Conservation (phyloP, 2,888 invertebrate genomes). For the Eumerus sabulonum region DNA sequence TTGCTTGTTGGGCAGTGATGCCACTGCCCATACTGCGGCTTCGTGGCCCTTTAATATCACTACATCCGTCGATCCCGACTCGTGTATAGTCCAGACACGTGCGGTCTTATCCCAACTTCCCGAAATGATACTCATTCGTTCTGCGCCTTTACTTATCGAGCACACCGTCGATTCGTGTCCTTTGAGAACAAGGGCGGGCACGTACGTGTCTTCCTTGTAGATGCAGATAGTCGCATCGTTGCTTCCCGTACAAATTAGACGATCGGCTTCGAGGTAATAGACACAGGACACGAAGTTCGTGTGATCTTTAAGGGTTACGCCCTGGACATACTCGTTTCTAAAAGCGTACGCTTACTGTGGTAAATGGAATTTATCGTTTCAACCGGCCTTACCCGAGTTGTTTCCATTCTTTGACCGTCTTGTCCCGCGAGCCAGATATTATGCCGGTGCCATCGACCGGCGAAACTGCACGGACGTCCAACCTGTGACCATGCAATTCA, state of each 20-base stretch:
- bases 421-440: conserved; percentile 93
- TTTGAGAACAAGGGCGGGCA: conserved; percentile 84
- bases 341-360: too few relatives aligned
- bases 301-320: conserved; percentile 88
- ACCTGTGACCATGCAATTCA: conserved; percentile 88
- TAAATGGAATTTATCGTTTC: too few relatives aligned
- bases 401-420: conserved; percentile 92
- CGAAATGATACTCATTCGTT: conserved; percentile 84
- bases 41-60: conserved; percentile 85
- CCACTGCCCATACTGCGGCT: conserved; percentile 93
- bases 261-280: conserved; percentile 86
- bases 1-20: conserved; percentile 80
- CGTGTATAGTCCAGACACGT: conserved; percentile 87
- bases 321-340: conserved; percentile 81
- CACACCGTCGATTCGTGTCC: conserved; percentile 84
- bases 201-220: conserved; percentile 85
- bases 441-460: conserved; percentile 83
- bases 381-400: conserved; percentile 84
- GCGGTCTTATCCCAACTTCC: conserved; percentile 97
- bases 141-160: conserved; percentile 79
- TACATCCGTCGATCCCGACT: conserved; percentile 80
- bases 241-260: conserved; percentile 91
- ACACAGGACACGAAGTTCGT: conserved; percentile 92
- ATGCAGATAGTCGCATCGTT: conserved; percentile 92
- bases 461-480: conserved; percentile 89